Conservation (phyloP, 2,113 vertebrate genomes). For the Sturnus vulgaris region DNA sequence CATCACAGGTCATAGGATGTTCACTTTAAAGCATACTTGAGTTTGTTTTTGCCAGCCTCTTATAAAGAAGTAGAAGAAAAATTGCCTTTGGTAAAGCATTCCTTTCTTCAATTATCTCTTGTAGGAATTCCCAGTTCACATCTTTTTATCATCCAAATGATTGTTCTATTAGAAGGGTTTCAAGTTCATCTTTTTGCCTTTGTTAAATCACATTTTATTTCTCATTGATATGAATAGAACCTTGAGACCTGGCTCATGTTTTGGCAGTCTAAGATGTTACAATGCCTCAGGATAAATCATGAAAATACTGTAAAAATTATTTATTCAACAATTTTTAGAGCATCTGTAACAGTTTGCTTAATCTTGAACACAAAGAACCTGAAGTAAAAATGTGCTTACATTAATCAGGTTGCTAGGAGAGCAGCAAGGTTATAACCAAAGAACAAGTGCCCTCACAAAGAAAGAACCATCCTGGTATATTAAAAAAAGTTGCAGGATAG, state of each 20-base stretch:
- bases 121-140: neutral
- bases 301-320: neutral
- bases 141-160: conserved; percentile 2
- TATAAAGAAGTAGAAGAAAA: neutral
- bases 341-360: neutral
- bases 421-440: neutral
- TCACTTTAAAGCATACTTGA: neutral
- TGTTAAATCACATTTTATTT: conserved; percentile 2
- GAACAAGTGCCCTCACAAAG: neutral
- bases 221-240: neutral
- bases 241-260: neutral
- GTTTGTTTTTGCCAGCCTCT: neutral
- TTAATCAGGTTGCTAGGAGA: neutral
- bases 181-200: neutral
- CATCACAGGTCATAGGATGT: neutral
- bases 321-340: neutral
- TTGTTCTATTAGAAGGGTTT: neutral
- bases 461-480: neutral
- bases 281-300: neutral
- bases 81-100: neutral
- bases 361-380: neutral
- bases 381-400: neutral
- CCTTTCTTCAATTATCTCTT: conserved; percentile 5
- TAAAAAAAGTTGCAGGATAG: neutral
- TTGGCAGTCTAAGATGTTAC: neutral